These are phyloP conservation scores for Stenolophus ochropezus DNA, from an alignment of 2,888 invertebrate species.

Conservation along the genomic window DNA sequence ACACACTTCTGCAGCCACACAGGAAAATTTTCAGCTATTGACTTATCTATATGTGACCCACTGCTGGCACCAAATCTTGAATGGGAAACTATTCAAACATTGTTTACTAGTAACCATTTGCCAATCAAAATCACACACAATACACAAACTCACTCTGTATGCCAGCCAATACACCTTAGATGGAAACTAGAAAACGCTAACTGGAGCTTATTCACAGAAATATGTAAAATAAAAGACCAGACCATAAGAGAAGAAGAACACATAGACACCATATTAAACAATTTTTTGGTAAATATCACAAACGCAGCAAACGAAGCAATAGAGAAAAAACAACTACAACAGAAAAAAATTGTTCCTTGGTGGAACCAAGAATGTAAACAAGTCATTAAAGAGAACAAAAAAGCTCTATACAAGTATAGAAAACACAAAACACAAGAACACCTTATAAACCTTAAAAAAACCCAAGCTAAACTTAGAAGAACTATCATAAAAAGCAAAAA, in stretches of 20 bases:
- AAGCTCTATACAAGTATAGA: not conserved
- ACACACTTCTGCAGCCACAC: not conserved
- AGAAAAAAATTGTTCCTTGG: not conserved
- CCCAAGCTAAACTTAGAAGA: not conserved
- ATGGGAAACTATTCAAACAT: conserved; percentile 35
- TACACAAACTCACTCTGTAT: not conserved
- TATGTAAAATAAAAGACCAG: not conserved
- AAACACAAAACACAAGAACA: not conserved
- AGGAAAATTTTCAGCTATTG: not conserved
- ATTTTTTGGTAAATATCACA: not conserved
- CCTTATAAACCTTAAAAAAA: not conserved
- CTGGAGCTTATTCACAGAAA: not conserved
- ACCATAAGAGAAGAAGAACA: not conserved
- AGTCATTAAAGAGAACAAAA: not conserved
- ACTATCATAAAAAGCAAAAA: not conserved
- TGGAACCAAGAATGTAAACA: not conserved
- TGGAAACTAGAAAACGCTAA: not conserved
- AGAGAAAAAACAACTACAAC: not conserved
- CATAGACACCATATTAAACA: not conserved
- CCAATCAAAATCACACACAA: not conserved
- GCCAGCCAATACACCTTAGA: no score
- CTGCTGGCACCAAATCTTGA: not conserved
- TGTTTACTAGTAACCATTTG: not conserved
- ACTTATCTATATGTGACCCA: conserved; percentile 32
- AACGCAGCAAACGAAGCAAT: not conserved